Percentiles rank a stretch among this genome's conserved stretches.
phyloP scores from a whole-genome alignment of 2,797 vertebrate genomes.

The Benthosema pterotum region DNA sequence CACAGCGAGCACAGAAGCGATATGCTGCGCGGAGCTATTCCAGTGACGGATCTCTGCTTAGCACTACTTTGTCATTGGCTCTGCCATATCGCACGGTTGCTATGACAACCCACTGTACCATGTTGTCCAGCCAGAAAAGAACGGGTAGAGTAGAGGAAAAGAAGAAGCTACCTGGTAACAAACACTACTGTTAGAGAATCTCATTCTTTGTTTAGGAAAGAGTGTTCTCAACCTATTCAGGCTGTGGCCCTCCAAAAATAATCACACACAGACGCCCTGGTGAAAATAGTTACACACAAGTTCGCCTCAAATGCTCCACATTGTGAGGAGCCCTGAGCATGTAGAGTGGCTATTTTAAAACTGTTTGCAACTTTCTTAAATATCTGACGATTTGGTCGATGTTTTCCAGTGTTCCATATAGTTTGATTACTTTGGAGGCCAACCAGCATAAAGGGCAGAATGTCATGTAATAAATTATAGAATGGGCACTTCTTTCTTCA shows the following conservation, averaged over 20 bases:
- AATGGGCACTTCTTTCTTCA: too few relatives aligned
- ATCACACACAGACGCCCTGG: too few relatives aligned
- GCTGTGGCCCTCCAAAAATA: too few relatives aligned
- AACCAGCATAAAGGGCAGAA: background rate
- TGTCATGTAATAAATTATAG: background rate
- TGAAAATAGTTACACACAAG: too few relatives aligned
- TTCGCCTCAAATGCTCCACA: too few relatives aligned
- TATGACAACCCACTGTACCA: conserved; percentile 84
- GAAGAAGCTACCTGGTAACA: conserved; percentile 38
- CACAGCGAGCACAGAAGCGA: conserved; percentile 18
- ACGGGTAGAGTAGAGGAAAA: conserved; percentile 36
- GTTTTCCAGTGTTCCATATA: too few relatives aligned
- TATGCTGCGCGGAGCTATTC: conserved; percentile 61
- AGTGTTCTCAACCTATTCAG: background rate
- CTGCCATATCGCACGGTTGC: conserved; percentile 90
- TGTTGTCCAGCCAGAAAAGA: conserved; percentile 48
- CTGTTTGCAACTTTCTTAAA: too few relatives aligned
- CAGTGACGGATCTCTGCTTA: conserved; percentile 76
- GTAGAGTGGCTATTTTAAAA: too few relatives aligned
- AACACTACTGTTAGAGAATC: conserved; percentile 42
- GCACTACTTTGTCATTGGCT: conserved; percentile 82
- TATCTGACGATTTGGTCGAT: too few relatives aligned
- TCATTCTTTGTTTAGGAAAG: conserved; percentile 34
- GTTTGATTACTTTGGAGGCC: too few relatives aligned
- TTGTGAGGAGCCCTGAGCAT: too few relatives aligned